Percentiles rank a stretch among this genome's conserved stretches.
Conservation (phyloP, 1,140 invertebrate species). For the Aphaenogaster floridana region DNA sequence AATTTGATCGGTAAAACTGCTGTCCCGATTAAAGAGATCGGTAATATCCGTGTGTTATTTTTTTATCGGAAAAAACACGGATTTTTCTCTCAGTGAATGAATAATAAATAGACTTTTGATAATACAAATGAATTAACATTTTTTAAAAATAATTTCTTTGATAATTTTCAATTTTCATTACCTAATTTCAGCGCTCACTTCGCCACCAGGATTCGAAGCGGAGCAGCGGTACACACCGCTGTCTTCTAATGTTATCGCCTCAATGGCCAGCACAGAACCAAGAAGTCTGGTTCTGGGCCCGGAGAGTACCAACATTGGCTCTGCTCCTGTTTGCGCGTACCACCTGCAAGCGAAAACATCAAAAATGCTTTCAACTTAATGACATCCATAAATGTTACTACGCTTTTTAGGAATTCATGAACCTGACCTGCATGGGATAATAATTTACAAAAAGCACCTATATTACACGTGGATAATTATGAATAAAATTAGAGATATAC, state of each 20-base stretch:
- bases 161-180: conserved; percentile 62
- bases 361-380: conserved; percentile 40
- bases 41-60: too few relatives aligned
- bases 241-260: conserved; percentile 91
- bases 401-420: neutral
- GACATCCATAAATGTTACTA: neutral
- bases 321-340: conserved; percentile 90
- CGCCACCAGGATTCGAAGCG: conserved; percentile 90
- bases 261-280: conserved; percentile 91
- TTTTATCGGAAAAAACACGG: too few relatives aligned
- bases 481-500: neutral
- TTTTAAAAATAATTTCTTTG: neutral
- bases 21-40: too few relatives aligned
- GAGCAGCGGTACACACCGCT: conserved; percentile 91
- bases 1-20: too few relatives aligned
- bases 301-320: conserved; percentile 89
- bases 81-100: too few relatives aligned
- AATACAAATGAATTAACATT: neutral
- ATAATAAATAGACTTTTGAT: neutral
- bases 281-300: conserved; percentile 90
- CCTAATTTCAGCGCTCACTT: conserved; percentile 90
- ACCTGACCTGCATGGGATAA: neutral
- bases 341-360: conserved; percentile 87
- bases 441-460: neutral
- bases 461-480: neutral